Evolutionary conservation across 64 coral and sea anemone genomes (phyloP).

Genomic region (Montipora efflorescens): DNA sequence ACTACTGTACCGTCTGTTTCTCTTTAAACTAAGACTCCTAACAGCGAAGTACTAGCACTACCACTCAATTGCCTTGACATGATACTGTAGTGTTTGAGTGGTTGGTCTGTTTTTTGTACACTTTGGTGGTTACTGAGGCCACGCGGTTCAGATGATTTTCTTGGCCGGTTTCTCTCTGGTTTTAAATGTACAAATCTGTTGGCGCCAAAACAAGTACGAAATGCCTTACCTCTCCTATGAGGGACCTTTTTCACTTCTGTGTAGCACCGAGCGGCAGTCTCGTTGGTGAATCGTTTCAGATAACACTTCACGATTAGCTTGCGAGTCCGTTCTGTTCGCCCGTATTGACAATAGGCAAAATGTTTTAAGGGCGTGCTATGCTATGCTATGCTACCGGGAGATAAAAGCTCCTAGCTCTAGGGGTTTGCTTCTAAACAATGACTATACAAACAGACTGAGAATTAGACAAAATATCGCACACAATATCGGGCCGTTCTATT

Average conservation of each 20-base stretch:
- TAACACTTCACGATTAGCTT: constrained; percentile 80
- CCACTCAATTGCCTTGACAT: constrained; percentile 20
- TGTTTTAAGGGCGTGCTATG: constrained; percentile 90
- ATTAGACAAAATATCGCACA: constrained; percentile 99
- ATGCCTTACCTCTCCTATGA: constrained; percentile 30
- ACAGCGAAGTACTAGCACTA: background rate
- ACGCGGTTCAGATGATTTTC: constrained; percentile 20
- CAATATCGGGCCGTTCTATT: constrained; percentile 95
- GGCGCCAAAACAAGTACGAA: background rate
- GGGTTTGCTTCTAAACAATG: constrained; percentile 95
- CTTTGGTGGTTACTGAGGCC: background rate
- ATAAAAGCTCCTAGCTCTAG: constrained; percentile 82
- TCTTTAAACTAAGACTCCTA: background rate
- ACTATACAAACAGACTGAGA: constrained; percentile 99
- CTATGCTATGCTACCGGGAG: constrained; percentile 68
- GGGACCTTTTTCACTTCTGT: constrained; percentile 9
- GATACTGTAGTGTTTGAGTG: constrained; percentile 18
- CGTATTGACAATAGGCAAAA: constrained; percentile 76
- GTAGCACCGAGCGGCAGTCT: background rate
- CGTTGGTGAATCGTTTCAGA: constrained; percentile 53
- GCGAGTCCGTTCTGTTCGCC: constrained; percentile 30
- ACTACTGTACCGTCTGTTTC: too few relatives aligned
- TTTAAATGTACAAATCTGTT: background rate
- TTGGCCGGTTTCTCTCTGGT: background rate
- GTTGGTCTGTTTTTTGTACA: constrained; percentile 28